Evolutionary conservation across 1,140 invertebrate species (phyloP), one percentile per base, ranked within the genome.

Genomic region (Scylla paramamosain): DNA sequence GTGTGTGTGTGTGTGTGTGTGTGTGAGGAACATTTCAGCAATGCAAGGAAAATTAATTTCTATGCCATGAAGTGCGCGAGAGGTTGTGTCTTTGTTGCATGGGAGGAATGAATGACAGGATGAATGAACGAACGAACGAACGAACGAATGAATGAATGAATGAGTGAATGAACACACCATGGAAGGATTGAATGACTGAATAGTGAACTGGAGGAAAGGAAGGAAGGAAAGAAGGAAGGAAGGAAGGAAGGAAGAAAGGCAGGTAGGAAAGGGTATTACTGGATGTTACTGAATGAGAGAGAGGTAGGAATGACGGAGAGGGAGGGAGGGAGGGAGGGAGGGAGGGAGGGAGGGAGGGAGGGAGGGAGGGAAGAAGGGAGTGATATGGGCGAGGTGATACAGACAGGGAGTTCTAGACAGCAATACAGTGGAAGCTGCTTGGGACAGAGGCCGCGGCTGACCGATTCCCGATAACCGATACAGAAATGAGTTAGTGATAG

Each of bases 401-500:
- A 16, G n/a, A 0, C 20, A 82, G 31, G 28, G n/a, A 67, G 16
- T n/a, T 7, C 45, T 77, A 59, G 25, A 29, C 14, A n/a, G 48
- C 89, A 29, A 67, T 91, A 91, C 89, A 91, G n/a, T 20, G 31
- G 6, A 67, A 29, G 6, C 31, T 46, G 77, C 6, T 20, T 84
- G 92, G 32, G 14, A 45, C 48, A 77, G 92, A 83, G 7, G 83
- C 92, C 86, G 46, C 31, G 92, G 83, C 45, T 28, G 84, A 93
- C 82, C 92, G 92, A 32, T 93, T 93, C 86, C 92, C 92, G 39
- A 93, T 93, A 93, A 16, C 92, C 92, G 86, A 93, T 93, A 93
- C 83, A 31, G 92, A 48, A 59, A 93, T 93, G 92, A 93, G 83
- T 93, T 87, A 93, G 46, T 87, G 92, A 93, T 32, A 83, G 46